Conservation (phyloP, 2,113 vertebrate genomes). For the Ochotona princeps region DNA sequence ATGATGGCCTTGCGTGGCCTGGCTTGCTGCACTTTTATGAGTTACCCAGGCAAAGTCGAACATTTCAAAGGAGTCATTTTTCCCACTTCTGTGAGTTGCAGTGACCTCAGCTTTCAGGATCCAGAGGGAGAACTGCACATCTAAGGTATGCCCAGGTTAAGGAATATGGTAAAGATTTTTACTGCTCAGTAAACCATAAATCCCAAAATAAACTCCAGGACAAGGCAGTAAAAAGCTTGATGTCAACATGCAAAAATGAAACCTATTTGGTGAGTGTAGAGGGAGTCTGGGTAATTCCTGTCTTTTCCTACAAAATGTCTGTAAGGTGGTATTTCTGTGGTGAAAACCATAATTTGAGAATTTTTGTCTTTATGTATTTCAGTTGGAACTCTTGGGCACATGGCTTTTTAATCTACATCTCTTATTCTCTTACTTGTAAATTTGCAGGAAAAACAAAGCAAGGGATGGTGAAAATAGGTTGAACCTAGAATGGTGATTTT, state of each 20-base stretch:
- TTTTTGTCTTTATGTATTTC: not conserved
- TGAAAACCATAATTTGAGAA: not conserved
- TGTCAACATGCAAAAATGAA: not conserved
- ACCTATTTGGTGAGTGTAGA: not conserved
- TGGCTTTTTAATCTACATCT: not conserved
- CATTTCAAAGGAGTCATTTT: not conserved
- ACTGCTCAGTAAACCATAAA: slow-evolving; percentile 49
- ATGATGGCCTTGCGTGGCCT: fast-evolving
- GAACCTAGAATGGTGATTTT: not conserved
- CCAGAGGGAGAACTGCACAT: not conserved
- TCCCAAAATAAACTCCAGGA: slow-evolving; percentile 41
- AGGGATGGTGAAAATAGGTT: not conserved
- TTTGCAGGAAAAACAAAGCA: not conserved
- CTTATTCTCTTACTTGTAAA: not conserved
- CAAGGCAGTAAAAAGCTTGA: slow-evolving; percentile 14
- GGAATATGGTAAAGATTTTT: not conserved
- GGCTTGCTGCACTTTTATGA: not conserved
- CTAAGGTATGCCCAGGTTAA: not conserved
- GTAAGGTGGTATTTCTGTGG: not conserved
- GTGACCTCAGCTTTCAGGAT: not conserved
- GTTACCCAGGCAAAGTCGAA: not conserved
- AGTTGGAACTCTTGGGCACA: not conserved
- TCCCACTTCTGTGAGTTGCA: not conserved
- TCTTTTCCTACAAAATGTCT: not conserved
- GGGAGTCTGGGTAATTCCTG: not conserved